Base-by-base conservation (phyloP, 2,113 vertebrate genomes). In the Caretta caretta region DNA sequence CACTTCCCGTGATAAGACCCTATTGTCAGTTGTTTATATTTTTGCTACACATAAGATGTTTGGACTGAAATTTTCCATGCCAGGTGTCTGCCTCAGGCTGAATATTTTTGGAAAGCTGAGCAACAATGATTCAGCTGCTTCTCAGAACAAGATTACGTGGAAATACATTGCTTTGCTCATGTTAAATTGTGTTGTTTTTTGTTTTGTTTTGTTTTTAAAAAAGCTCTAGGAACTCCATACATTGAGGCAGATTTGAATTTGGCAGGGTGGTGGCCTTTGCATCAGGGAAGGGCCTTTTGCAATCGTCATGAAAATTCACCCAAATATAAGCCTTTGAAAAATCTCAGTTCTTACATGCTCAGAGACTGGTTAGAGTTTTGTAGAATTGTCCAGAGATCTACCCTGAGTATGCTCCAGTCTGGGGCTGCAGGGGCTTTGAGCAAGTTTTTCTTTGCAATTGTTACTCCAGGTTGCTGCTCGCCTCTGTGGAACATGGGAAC, bases 31-130 rank as follows among this genome's bases (percentile, higher is more conserved):
- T 94, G 79, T 35, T 83, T 86, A 0, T 1, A 83, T 88, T 3
- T 95, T 94, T 93, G 46, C 25, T 53, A 25, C 95, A 89, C 38
- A 62, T 95, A 10, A 42, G 25, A n/a, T 80, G 80, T 80, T 80
- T 3, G 14, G 4, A 13, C 4, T 72, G 51, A 95, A 94, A 89
- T 92, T 84, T 10, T 65, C 12, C 17, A n/a, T 38, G 10, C 6
- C 84, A 29, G 46, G 90, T 38, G 38, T 92, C 51, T 76, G n/a
- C 78, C n/a, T 82, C n/a, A 91, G 24, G 10, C 8, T 93, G 10
- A 11, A 16, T 10, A 5, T 35, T 90, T 86, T 84, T 87, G 83
- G 4, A 31, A 31, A 17, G 65, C 1, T 4, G 27, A 20, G 17
- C 22, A 20, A 65, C 92, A 92, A 85, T 46, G 4, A 3, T 25